Base-by-base conservation (phyloP, 2,113 vertebrate genomes). In the Myodes glareolus region DNA sequence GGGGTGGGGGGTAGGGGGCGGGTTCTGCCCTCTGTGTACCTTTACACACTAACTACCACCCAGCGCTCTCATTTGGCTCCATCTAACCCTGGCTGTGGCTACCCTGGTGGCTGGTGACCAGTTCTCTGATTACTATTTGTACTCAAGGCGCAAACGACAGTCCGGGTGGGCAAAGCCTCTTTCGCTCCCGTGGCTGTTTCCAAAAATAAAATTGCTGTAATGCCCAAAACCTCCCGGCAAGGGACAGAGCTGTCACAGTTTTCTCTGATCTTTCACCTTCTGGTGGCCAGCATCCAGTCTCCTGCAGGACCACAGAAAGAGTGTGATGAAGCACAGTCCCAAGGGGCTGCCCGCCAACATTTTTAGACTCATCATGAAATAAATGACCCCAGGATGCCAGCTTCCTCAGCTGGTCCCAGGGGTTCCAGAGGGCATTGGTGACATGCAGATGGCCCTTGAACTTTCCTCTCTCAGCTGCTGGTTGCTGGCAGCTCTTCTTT, bases 121-220 rank as follows among this genome's bases (percentile, higher is more conserved):
- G 97, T 75, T 98, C 98, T 98, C 98, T 98, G 98, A 98, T 95
- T 98, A 98, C 97, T 98, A 97, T 98, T 98, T 98, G 96, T 97
- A 97, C 88, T 98, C 90, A 97, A 96, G 90, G 90, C 91, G 47
- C 98, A 99, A 98, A 98, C 92, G 97, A 98, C 87, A 0, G 36
- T 98, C 97, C 94, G 97, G 82, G 85, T 89, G 98, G 97, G 98
- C 97, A 97, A 98, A 98, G 89, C 36, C 76, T 96, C 97, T 98
- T 98, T 94, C 95, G 98, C 97, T 98, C 98, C 98, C 98, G 96
- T 97, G 97, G 95, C 97, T 98, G 95, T 97, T 98, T 98, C 97
- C 97, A 98, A 97, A 98, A 99, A 98, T 98, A 98, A 98, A 98
- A 94, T 94, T 97, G 77, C 95, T 98, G 97, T 97, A 97, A 96